Percentiles rank a stretch among this genome's conserved stretches.
Evolutionary conservation across 2,797 vertebrate species (phyloP).

Genomic region (Ceryle rudis): DNA sequence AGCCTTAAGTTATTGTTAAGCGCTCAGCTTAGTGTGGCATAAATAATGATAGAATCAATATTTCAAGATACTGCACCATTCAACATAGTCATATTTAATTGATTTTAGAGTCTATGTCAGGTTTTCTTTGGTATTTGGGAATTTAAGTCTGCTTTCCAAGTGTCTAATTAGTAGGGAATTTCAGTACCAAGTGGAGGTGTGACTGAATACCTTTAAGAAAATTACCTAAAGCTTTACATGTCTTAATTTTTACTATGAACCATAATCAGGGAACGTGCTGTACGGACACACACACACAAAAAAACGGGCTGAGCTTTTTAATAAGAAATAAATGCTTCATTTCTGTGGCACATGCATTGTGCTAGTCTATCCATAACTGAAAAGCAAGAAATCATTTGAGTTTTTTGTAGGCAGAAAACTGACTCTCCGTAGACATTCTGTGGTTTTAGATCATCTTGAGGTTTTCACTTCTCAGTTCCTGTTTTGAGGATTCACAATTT

Average conservation of each 20-base stretch:
- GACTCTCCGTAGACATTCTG: not conserved
- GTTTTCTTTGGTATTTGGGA: not conserved
- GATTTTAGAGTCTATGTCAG: not conserved
- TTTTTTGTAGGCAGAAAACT: not conserved
- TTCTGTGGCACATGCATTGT: not conserved
- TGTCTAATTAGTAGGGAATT: not conserved
- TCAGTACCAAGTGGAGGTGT: not conserved
- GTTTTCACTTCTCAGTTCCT: not conserved
- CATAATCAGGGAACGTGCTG: not conserved
- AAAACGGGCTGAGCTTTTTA: not conserved
- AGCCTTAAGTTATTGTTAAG: not conserved
- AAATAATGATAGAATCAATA: not conserved
- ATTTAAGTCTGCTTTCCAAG: not conserved
- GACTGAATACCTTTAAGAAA: not conserved
- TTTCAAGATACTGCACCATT: not conserved
- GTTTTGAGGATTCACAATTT: not conserved
- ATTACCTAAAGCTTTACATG: not conserved
- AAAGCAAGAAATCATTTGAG: not conserved
- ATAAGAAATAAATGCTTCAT: not conserved
- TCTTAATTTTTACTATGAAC: not conserved
- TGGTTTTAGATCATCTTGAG: not conserved
- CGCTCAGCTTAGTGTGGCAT: not conserved
- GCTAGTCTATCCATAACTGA: not conserved
- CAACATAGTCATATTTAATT: not conserved
- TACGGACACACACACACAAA: not conserved